These are phyloP conservation scores for Heterotilapia buettikoferi DNA, from an alignment of 2,113 vertebrate species.

Conservation along the genomic window DNA sequence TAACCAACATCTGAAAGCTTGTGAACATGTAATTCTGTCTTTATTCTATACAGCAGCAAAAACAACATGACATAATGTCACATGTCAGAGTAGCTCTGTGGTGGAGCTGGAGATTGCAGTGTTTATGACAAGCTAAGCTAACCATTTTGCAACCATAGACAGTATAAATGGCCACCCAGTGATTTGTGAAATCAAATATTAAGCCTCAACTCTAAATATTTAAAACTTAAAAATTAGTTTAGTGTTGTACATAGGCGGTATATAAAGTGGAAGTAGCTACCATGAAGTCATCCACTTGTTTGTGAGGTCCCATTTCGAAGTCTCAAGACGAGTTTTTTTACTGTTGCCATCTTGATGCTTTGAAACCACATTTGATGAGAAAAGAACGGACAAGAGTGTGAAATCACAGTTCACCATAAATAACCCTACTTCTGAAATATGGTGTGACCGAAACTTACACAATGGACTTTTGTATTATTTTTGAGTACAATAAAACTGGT, in stretches of 20 bases:
- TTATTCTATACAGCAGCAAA: background rate
- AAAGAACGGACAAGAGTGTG: background rate
- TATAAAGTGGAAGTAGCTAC: background rate
- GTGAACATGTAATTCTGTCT: background rate
- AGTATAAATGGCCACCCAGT: background rate
- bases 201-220: background rate
- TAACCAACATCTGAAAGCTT: background rate
- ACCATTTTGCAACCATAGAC: background rate
- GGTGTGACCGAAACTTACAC: background rate
- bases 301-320: background rate
- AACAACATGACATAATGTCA: background rate
- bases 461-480: background rate
- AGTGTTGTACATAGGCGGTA: background rate
- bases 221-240: background rate
- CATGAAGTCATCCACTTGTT: background rate
- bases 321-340: background rate
- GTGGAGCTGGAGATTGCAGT: background rate
- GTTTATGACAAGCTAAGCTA: background rate
- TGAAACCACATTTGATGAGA: background rate
- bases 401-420: background rate
- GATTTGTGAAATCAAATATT: background rate
- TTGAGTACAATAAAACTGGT: background rate
- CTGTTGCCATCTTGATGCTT: background rate
- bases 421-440: background rate
- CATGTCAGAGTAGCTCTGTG: background rate